These are phyloP conservation scores for Julus scanicus DNA, from an alignment of 2,888 invertebrate species.

Conservation along the genomic window DNA sequence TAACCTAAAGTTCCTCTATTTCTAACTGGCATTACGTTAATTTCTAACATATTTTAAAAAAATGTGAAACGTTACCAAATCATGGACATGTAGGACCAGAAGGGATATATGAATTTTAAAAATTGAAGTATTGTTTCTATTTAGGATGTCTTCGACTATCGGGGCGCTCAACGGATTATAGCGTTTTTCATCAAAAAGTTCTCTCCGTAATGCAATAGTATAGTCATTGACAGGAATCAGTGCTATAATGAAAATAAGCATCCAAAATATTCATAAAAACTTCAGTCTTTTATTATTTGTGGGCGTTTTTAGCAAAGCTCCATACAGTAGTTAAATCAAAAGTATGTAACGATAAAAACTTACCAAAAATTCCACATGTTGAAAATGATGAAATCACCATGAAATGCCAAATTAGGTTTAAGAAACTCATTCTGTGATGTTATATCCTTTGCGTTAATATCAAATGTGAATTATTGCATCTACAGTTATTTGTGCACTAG, in stretches of 20 bases:
- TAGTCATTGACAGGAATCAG: background rate
- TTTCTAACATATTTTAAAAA: no score
- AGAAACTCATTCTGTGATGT: background rate
- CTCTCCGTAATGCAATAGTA: background rate
- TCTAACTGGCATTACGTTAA: no score
- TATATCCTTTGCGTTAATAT: background rate
- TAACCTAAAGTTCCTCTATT: no score
- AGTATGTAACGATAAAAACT: background rate
- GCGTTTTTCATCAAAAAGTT: background rate
- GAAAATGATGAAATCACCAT: background rate
- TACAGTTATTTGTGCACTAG: background rate
- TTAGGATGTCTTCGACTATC: background rate
- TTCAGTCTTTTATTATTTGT: no score
- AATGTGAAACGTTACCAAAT: constrained; percentile 4
- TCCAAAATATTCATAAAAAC: background rate
- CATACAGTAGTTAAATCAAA: no score
- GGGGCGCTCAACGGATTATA: background rate
- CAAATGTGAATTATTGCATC: background rate
- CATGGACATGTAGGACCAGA: background rate
- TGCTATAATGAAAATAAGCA: background rate
- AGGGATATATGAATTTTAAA: background rate
- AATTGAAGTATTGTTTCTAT: background rate
- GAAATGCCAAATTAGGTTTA: background rate
- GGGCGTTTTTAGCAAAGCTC: no score
- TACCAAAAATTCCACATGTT: background rate